Base-by-base conservation (phyloP, 2,888 invertebrate species). In the Chloromyia formosa region DNA sequence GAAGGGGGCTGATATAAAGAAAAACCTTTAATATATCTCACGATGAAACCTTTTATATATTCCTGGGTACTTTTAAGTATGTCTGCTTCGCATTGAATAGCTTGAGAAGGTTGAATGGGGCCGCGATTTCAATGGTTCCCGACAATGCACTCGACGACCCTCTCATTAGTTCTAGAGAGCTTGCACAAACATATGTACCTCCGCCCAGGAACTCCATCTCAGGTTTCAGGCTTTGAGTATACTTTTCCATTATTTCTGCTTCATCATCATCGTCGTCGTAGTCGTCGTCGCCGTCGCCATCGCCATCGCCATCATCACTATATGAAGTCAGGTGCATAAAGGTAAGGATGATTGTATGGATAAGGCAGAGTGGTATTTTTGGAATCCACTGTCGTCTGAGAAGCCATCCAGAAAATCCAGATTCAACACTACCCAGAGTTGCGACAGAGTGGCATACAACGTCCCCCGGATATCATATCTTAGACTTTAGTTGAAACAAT, bases 241-340 rank as follows among this genome's bases (percentile, higher is more conserved):
- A 69, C 45, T 45, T 66, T 66, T 66, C 49, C 66, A 66, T 66
- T 66, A 66, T 66, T 66, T 66, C 49, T 66, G 66, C 66, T 22
- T 49, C 68, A 69, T 69, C 68, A 53, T 69, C 68, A 54, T 22
- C 68, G 23, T 54, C 68, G 53, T 54, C 68, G 14, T 54, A 53
- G 16, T 69, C 54, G n/a, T 23, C 16, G 4, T 60, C 56, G 18
- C 22, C 7, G 27, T 35, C 56, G 56, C 22, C 56, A 18, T 56
- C 54, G n/a, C 18, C 54, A 18, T 56, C 18, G 18, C 16, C 56
- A 56, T 56, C 56, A 56, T 58, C 18, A 18, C 58, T 20, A 35
- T 35, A 35, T 35, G 16, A 16, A 1, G 53, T 27, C 53, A 53
- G 68, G 53, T 69, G 54, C 27, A 53, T 69, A 42, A 53, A 54